phyloP scores from a whole-genome alignment of 2,797 vertebrate species.

The Capromys pilorides region DNA sequence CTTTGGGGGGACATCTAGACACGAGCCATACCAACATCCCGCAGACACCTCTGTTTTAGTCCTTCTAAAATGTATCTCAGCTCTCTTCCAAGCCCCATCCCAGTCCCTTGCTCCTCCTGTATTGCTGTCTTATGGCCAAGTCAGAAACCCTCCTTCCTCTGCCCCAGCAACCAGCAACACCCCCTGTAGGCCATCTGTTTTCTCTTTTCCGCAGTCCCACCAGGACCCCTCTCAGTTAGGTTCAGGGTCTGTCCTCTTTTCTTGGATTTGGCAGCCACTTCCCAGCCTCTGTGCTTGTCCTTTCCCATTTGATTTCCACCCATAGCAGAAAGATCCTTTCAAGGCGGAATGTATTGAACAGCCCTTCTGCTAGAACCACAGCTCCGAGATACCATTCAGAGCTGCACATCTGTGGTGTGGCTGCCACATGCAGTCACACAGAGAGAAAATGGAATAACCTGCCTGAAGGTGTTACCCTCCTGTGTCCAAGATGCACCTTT shows the following conservation, averaged over 20 bases:
- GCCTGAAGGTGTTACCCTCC: neutral
- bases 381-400: neutral
- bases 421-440: neutral
- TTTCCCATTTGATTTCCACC: neutral
- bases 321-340: neutral
- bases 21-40: neutral
- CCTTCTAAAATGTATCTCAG: neutral
- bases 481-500: neutral
- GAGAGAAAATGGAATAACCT: neutral
- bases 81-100: neutral
- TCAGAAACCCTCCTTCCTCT: neutral
- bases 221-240: neutral
- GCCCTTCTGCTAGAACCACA: neutral
- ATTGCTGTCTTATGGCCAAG: neutral
- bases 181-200: neutral
- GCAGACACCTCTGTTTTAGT: neutral
- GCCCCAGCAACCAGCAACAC: accelerated
- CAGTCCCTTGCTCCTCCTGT: neutral
- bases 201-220: neutral
- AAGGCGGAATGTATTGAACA: neutral
- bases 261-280: neutral
- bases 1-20: too few relatives aligned
- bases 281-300: neutral
- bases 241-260: neutral
- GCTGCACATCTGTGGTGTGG: too few relatives aligned